These are phyloP conservation scores for Zelostemma sp. DNA, from an alignment of 1,140 invertebrate species.

Conservation along the genomic window DNA sequence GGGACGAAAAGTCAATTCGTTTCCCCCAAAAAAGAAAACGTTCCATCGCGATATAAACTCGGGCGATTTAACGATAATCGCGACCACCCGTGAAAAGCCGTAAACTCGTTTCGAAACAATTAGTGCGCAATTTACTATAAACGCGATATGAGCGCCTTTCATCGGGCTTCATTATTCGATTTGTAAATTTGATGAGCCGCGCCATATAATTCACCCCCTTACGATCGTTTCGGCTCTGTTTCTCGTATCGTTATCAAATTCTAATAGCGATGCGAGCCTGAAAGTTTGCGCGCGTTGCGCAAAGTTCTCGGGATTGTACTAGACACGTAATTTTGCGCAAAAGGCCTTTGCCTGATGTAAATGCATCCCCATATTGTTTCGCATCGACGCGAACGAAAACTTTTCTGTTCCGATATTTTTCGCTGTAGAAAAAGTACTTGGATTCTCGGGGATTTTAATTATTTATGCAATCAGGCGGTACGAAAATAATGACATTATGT, in stretches of 20 bases:
- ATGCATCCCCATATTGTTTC: not conserved
- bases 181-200: not conserved
- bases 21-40: not conserved
- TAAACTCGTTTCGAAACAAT: not conserved
- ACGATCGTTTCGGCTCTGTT: not conserved
- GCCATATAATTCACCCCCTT: not conserved
- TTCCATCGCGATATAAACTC: not conserved
- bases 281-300: not conserved
- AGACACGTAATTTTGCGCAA: not conserved
- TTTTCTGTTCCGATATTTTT: not conserved
- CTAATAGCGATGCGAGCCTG: not conserved
- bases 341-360: not conserved
- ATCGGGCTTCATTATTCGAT: not conserved
- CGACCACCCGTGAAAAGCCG: not conserved
- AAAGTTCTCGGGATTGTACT: not conserved
- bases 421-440: not conserved
- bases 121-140: not conserved
- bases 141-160: not conserved
- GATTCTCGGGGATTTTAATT: not conserved
- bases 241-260: slow-evolving; percentile 3
- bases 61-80: not conserved
- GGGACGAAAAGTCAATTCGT: too few species aligned
- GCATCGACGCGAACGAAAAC: not conserved
- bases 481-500: not conserved
- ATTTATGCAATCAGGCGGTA: not conserved